Percentiles rank a stretch among this genome's conserved stretches.
phyloP scores from a whole-genome alignment of 2,888 invertebrate species.

The Teinopalpus imperialis region DNA sequence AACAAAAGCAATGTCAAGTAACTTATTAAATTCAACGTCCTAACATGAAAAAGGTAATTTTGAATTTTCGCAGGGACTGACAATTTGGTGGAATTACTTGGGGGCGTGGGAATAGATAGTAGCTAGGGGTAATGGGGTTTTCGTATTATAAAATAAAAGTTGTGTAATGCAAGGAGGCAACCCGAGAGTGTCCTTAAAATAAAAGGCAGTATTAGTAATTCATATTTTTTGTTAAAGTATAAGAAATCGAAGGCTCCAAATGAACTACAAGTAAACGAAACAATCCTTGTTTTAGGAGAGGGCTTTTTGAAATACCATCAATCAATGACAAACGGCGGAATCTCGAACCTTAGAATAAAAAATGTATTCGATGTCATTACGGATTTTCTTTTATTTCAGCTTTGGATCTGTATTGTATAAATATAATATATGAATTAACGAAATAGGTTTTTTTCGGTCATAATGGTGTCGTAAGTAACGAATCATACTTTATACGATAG shows the following conservation, averaged over 20 bases:
- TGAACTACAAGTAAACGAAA: too few species aligned
- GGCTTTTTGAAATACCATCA: constrained; percentile 53
- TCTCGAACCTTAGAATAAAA: constrained; percentile 50
- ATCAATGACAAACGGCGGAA: constrained; percentile 54
- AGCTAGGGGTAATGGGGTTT: constrained; percentile 1
- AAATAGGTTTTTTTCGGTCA: too few species aligned
- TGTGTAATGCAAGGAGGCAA: too few species aligned
- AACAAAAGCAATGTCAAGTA: too few species aligned
- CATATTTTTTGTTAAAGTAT: too few species aligned
- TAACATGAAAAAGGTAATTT: constrained; percentile 2
- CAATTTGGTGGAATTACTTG: neutral
- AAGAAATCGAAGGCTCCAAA: too few species aligned
- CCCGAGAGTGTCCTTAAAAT: neutral
- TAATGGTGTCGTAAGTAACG: too few species aligned
- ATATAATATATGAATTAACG: too few species aligned
- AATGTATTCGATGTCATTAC: constrained; percentile 49
- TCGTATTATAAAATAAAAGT: constrained; percentile 1
- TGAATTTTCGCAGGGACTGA: neutral
- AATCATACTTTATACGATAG: too few species aligned
- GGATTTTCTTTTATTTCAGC: constrained; percentile 47
- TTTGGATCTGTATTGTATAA: too few species aligned
- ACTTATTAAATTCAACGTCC: too few species aligned
- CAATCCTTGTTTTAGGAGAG: constrained; percentile 41
- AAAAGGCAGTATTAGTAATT: too few species aligned
- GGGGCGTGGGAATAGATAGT: neutral